Evolutionary conservation across 2,888 invertebrate species (phyloP), one percentile per base, ranked within the genome.

Genomic region (Netelia melanura): DNA sequence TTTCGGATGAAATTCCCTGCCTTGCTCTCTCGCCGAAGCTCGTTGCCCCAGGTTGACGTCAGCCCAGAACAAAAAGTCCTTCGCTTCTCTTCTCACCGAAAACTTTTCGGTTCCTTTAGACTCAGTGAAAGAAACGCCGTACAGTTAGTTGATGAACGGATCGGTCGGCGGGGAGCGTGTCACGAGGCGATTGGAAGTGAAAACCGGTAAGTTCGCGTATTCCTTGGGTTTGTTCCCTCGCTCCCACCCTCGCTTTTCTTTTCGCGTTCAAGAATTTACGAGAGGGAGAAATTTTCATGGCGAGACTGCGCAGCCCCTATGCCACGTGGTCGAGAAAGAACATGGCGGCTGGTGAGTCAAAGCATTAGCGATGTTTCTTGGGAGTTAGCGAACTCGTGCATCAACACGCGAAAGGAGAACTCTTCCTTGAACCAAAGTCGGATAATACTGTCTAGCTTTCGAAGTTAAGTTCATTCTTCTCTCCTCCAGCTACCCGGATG

Each of bases 1-100:
- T 84, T 84, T 76, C 65, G 58, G 25, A 75, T 70, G 44, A 74
- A 78, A 56, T 68, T 83, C 62, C 67, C 54, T 74, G 5, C 67
- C 52, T 64, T 74, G 17, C 30, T 74, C 61, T 25, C 17, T 14
- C 10, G 25, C 48, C 17, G 17, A 25, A 10, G 48, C 48, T 48
- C 14, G 10, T 30, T 30, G 30, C 30, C 30, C 14, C 48, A 48
- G 48, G 11, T 48, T 48, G 48, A 48, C 14, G 48, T 48, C 48
- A 48, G 48, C 14, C 11, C 14, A 48, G 48, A 48, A 48, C 48
- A 62, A 38, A 52, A 67, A 65, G 43, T 38, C 30, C 30, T 30
- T 65, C 43, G 9, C 43, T 54, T 23, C 43, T 56, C 56, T 77
- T 17, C 11, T 77, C 44, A 25, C 58, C 58, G 25, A 67, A 58